These are phyloP conservation scores for Neodiprion fabricii DNA, from an alignment of 1,140 invertebrate species.

Conservation along the genomic window DNA sequence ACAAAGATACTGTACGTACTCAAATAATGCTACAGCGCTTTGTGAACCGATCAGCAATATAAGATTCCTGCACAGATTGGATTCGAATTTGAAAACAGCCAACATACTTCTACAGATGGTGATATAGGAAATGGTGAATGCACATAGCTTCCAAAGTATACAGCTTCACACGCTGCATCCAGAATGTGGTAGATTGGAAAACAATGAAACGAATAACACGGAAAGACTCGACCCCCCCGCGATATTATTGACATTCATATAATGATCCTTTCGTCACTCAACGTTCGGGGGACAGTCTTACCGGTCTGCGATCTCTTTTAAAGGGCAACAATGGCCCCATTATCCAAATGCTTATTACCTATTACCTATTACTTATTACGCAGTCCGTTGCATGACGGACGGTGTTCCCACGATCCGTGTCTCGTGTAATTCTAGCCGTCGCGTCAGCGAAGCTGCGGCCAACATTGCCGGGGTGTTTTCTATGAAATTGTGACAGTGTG, in stretches of 20 bases:
- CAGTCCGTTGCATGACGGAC: constrained; percentile 17
- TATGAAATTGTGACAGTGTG: not conserved
- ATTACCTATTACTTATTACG: constrained; percentile 7
- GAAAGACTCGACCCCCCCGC: not conserved
- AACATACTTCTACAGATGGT: too few relatives aligned
- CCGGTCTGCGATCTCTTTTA: not conserved
- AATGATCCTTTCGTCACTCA: not conserved
- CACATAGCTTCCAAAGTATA: too few relatives aligned
- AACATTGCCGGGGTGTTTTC: constrained; percentile 19
- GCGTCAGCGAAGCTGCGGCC: constrained; percentile 15
- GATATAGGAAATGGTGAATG: too few relatives aligned
- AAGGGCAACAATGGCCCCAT: constrained; percentile 24
- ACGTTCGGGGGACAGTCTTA: not conserved
- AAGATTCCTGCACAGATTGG: not conserved
- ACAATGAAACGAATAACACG: not conserved
- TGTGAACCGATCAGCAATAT: not conserved
- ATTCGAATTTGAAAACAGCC: too few relatives aligned
- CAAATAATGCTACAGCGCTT: not conserved
- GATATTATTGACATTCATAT: constrained; percentile 1
- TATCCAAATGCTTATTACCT: constrained; percentile 32
- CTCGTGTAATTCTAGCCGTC: constrained; percentile 4
- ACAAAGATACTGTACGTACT: not conserved
- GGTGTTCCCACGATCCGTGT: constrained; percentile 27
- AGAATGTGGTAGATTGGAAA: not conserved
- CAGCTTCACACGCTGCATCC: too few relatives aligned